Evolutionary conservation across 2,888 invertebrate species (phyloP).

Genomic region (Ecliptopera silaceata): DNA sequence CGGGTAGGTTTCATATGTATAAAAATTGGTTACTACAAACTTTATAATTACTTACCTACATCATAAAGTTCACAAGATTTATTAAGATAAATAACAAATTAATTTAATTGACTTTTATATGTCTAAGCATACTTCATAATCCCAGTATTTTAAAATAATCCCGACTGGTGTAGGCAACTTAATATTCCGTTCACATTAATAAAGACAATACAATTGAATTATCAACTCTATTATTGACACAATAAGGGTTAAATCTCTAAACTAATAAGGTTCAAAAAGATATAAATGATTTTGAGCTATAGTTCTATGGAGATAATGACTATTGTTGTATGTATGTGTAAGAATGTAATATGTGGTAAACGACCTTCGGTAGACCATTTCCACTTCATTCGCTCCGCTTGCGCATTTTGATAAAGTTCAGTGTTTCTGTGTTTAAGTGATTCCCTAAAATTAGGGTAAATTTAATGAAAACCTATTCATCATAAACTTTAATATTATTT

Average conservation of each 20-base stretch:
- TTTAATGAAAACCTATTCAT: neutral
- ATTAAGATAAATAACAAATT: too few relatives aligned
- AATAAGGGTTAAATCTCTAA: slow-evolving; percentile 3
- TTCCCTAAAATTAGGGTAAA: slow-evolving; percentile 12
- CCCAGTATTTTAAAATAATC: too few relatives aligned
- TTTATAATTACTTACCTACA: too few relatives aligned
- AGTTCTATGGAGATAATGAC: neutral
- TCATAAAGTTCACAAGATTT: too few relatives aligned
- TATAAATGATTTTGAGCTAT: slow-evolving; percentile 12
- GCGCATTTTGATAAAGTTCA: slow-evolving; percentile 46
- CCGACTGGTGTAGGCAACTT: neutral
- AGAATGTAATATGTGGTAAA: slow-evolving; percentile 36
- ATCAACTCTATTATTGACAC: slow-evolving; percentile 7
- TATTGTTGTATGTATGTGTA: slow-evolving; percentile 27
- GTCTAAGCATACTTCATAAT: too few relatives aligned
- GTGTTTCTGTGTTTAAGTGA: slow-evolving; percentile 42
- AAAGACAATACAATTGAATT: slow-evolving; percentile 5
- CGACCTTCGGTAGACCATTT: slow-evolving; percentile 52
- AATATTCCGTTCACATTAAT: slow-evolving; percentile 7
- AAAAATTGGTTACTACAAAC: too few relatives aligned
- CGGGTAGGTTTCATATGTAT: too few relatives aligned
- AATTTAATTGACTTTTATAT: too few relatives aligned
- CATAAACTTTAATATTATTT: too few relatives aligned
- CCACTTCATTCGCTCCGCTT: slow-evolving; percentile 45
- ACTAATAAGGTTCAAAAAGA: neutral